Evolutionary conservation across 2,113 vertebrate species (phyloP).

Genomic region (Ardeotis arabs): DNA sequence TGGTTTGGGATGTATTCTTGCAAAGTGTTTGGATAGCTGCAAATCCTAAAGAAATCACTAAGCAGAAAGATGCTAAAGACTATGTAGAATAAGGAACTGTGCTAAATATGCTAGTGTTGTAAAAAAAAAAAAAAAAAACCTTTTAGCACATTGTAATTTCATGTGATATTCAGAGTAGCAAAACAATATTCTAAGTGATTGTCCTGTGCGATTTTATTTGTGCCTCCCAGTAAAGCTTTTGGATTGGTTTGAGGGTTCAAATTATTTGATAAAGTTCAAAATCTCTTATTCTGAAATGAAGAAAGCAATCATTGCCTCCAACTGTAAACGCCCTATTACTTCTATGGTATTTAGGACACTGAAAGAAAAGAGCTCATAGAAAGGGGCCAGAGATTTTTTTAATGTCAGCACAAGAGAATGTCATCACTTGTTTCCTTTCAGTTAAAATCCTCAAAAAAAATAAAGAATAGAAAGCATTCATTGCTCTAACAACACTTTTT

Average conservation of each 20-base stretch:
- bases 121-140: not conserved
- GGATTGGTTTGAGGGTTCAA: not conserved
- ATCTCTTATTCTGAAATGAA: slow-evolving; percentile 1
- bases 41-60: not conserved
- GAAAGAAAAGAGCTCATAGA: slow-evolving; percentile 44
- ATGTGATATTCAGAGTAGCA: not conserved
- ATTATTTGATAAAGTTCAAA: not conserved
- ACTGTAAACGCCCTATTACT: slow-evolving; percentile 52
- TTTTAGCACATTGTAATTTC: not conserved
- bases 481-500: not conserved
- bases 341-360: slow-evolving; percentile 51
- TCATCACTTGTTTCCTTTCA: slow-evolving; percentile 12
- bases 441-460: not conserved
- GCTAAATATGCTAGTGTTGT: not conserved
- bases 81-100: not conserved
- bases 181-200: not conserved
- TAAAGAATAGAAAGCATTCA: not conserved
- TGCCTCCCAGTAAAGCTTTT: not conserved
- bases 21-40: not conserved
- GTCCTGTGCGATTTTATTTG: not conserved
- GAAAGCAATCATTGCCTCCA: slow-evolving; percentile 22
- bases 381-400: slow-evolving; percentile 4
- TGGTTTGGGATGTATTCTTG: not conserved
- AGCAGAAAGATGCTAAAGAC: not conserved
- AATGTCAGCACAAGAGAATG: slow-evolving; percentile 28